These are phyloP conservation scores for Caligus rogercresseyi DNA, from an alignment of 1,140 invertebrate genomes.

Conservation along the genomic window DNA sequence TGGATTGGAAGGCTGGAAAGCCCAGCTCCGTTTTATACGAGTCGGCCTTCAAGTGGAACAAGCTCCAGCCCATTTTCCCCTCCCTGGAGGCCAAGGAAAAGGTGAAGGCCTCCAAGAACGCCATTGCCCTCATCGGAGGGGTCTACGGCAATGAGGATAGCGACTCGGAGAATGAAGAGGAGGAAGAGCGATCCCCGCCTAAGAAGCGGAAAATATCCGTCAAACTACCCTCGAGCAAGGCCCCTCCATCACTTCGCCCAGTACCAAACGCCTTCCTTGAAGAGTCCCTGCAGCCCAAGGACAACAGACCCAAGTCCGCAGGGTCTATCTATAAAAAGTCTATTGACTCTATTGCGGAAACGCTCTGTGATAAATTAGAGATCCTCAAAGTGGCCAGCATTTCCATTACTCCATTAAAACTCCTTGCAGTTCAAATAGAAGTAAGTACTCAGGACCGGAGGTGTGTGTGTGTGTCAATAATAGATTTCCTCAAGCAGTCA, in stretches of 20 bases:
- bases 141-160: slow-evolving; percentile 3
- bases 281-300: neutral
- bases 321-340: slow-evolving; percentile 4
- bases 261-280: slow-evolving; percentile 3
- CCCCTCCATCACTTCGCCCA: neutral
- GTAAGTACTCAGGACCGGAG: no score
- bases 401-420: slow-evolving; percentile 1
- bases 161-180: slow-evolving; percentile 2
- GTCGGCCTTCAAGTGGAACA: slow-evolving; percentile 1
- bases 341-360: slow-evolving; percentile 2
- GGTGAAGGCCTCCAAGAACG: slow-evolving; percentile 3
- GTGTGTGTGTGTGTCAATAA: neutral
- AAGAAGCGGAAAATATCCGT: slow-evolving; percentile 9
- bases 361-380: slow-evolving; percentile 11
- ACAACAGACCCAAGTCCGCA: neutral
- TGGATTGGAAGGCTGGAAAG: neutral
- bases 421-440: slow-evolving; percentile 10
- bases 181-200: neutral
- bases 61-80: neutral
- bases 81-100: neutral
- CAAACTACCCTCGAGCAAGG: neutral
- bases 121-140: neutral
- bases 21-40: neutral
- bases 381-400: slow-evolving; percentile 4
- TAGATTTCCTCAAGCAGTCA: no score